Percentiles rank a stretch among this genome's conserved stretches.
phyloP scores from a whole-genome alignment of 2,113 vertebrate species.

The Corydoras maculifer region DNA sequence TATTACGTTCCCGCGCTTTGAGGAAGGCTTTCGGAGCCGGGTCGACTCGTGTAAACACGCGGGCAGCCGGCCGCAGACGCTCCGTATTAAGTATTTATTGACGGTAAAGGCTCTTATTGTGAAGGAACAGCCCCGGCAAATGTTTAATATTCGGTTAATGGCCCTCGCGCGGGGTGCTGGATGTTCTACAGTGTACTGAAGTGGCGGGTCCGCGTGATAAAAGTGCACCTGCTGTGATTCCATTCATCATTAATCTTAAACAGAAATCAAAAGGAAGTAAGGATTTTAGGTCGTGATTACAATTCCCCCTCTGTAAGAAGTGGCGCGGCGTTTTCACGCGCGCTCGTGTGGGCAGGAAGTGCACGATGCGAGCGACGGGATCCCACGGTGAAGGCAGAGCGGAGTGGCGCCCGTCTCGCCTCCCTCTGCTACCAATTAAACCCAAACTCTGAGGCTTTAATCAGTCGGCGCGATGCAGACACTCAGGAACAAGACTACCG shows the following conservation, averaged over 20 bases:
- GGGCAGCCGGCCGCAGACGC: no score
- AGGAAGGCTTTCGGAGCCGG: background rate
- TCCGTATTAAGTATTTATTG: background rate
- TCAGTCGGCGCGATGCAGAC: slow-evolving; percentile 26
- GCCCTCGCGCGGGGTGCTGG: background rate
- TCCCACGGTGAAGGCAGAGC: slow-evolving; percentile 1
- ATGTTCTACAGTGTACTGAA: background rate
- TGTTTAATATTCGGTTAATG: no score
- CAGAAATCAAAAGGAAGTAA: background rate
- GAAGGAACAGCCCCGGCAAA: background rate
- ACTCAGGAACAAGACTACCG: slow-evolving; percentile 1
- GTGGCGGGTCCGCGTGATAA: background rate
- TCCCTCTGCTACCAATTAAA: slow-evolving; percentile 50
- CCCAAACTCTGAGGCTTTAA: slow-evolving; percentile 34
- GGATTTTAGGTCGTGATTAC: slow-evolving; percentile 1
- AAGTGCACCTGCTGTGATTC: background rate
- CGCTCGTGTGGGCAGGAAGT: slow-evolving; percentile 3
- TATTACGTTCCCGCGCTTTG: background rate
- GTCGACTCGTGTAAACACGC: background rate
- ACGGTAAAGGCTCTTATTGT: background rate
- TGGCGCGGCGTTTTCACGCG: background rate
- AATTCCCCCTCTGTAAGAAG: no score
- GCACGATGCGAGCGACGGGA: slow-evolving; percentile 18
- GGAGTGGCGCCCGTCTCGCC: slow-evolving; percentile 32
- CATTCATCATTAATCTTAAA: background rate